phyloP scores from a whole-genome alignment of 2,797 vertebrate species.

The Phataginus tricuspis region DNA sequence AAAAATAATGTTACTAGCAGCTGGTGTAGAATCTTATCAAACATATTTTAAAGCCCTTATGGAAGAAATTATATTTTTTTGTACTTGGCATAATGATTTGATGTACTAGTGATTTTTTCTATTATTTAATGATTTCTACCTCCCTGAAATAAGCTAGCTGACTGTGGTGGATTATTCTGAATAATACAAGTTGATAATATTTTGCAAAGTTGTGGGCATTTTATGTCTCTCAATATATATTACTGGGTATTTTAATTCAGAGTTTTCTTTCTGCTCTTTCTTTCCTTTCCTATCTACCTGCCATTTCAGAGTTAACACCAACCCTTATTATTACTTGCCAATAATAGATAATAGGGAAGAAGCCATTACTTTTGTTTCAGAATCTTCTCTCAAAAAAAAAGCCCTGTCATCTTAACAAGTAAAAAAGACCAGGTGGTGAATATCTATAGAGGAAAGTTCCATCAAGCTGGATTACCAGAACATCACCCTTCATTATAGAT shows the following conservation, averaged over 20 bases:
- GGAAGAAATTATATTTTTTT: neutral
- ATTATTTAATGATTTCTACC: neutral
- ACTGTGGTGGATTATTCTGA: neutral
- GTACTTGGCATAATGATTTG: neutral
- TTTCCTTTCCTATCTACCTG: neutral
- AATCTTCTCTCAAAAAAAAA: constrained; percentile 40
- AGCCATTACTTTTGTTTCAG: neutral
- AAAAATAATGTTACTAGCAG: neutral
- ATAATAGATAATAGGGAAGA: neutral
- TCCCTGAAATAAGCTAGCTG: neutral
- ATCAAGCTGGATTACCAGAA: neutral
- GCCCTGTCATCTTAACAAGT: neutral
- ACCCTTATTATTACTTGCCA: neutral
- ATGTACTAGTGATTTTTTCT: neutral
- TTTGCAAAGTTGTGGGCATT: neutral
- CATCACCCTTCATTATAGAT: neutral
- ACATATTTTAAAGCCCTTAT: neutral
- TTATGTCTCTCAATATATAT: neutral
- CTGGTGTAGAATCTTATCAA: neutral
- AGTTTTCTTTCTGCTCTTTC: neutral
- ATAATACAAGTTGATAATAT: neutral
- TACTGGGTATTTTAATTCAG: neutral
- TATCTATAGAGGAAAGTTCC: neutral
- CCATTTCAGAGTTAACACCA: neutral
- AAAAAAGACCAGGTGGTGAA: neutral